These are phyloP conservation scores for Buphagus erythrorhynchus DNA, from an alignment of 2,797 vertebrate genomes.

Conservation along the genomic window DNA sequence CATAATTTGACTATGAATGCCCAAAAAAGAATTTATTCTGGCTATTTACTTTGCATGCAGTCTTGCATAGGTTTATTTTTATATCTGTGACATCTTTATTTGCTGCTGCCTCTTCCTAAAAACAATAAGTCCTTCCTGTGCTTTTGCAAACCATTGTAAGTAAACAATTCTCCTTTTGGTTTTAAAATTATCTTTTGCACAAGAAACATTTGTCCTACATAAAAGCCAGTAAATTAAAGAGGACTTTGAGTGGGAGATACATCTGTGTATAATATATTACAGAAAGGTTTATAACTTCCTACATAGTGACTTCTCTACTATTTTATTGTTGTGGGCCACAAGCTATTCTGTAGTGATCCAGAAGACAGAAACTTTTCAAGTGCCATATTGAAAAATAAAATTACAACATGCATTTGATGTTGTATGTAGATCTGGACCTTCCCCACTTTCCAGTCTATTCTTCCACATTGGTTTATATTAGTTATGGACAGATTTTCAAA, in stretches of 20 bases:
- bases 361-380: neutral
- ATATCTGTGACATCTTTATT: neutral
- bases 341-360: neutral
- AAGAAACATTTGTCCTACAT: conserved; percentile 25
- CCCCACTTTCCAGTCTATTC: neutral
- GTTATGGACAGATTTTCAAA: neutral
- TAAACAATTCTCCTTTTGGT: conserved; percentile 13
- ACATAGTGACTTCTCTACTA: neutral
- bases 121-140: conserved; percentile 43
- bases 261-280: neutral
- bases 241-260: neutral
- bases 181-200: conserved; percentile 25
- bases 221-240: neutral
- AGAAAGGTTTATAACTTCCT: neutral
- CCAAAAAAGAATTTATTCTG: neutral
- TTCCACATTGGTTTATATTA: neutral
- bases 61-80: conserved; percentile 18
- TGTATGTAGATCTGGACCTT: neutral
- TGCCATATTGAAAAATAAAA: neutral
- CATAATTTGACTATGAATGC: neutral
- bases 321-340: neutral
- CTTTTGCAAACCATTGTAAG: neutral
- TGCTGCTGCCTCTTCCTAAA: neutral
- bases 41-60: neutral
- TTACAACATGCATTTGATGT: neutral